Evolutionary conservation across 1,140 invertebrate genomes (phyloP), one percentile per base, ranked within the genome.

Genomic region (Alviniconcha marisindica): DNA sequence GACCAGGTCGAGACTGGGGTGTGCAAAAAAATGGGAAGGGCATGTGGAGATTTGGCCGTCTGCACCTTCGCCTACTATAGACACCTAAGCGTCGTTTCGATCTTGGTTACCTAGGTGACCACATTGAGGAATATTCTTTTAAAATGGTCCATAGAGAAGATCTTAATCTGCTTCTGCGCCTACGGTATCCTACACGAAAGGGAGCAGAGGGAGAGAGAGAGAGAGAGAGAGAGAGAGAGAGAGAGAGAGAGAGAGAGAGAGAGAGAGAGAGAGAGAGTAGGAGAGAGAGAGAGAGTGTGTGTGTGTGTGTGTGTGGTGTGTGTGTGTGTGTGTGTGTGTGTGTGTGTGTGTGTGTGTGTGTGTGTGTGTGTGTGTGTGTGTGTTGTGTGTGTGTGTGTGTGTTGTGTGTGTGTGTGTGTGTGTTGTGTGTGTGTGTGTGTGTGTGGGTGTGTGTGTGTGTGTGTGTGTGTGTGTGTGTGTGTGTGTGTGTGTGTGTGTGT

Each of bases 201-300:
- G 56, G 28, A n/a, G n/a, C 21, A 24, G 4, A 24, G 24, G 28
- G 56, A 60, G 24, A 51, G 48, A 51, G 48, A 60, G 7, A 12
- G 7, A 60, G 56, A 60, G 56, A 24, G 24, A 60, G 56, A 60
- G 24, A 1, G 24, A 60, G 1, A 60, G 56, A 60, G 56, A 60
- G 56, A 60, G 56, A 60, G 56, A 60, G 56, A 60, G 56, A 60
- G 56, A 60, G 56, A 60, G 56, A 60, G 56, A 60, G 56, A 60
- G 56, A 60, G 56, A 60, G 56, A 60, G 56, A 60, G 56, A 60
- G 56, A 60, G 56, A 60, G 56, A 60, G 56, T n/a, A n/a, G 28
- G 56, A 60, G 56, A 60, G 56, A 1, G 56, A 1, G 24, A 4
- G 14, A 24, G 14, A 60, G 14, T 60, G n/a, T n/a, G n/a, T n/a